Percentiles rank a stretch among this genome's conserved stretches.
Evolutionary conservation across 2,113 vertebrate species (phyloP).

Genomic region (Cepphus grylle): DNA sequence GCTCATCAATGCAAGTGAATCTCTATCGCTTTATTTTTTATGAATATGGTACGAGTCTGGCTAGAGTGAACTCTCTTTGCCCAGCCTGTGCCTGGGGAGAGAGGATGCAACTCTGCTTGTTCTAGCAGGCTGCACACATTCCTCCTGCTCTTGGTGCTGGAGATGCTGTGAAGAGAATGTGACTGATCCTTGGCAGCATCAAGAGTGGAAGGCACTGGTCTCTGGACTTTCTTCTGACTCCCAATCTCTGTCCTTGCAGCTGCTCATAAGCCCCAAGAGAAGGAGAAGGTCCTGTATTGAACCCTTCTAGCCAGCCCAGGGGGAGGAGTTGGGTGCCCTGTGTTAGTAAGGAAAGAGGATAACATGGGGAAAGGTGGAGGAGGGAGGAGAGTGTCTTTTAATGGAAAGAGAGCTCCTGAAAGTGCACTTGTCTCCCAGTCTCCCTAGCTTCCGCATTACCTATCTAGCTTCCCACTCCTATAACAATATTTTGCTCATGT

Average conservation of each 20-base stretch:
- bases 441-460: not conserved
- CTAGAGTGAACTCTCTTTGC: not conserved
- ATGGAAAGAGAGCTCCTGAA: not conserved
- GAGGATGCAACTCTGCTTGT: not conserved
- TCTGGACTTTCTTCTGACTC: not conserved
- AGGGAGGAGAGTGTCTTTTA: not conserved
- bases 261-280: not conserved
- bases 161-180: not conserved
- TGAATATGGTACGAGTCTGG: not conserved
- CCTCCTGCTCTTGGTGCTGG: not conserved
- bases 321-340: not conserved
- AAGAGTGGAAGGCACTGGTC: not conserved
- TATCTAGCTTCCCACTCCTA: not conserved
- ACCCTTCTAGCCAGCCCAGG: not conserved
- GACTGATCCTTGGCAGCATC: not conserved
- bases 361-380: not conserved
- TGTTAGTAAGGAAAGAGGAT: not conserved
- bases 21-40: not conserved
- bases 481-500: not conserved
- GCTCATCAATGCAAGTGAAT: not conserved
- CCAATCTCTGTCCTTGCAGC: not conserved
- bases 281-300: not conserved
- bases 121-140: not conserved
- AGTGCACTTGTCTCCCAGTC: rapidly evolving
- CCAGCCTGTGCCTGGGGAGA: not conserved